These are phyloP conservation scores for Oithona nana DNA, from an alignment of 2,888 invertebrate genomes.

Conservation along the genomic window DNA sequence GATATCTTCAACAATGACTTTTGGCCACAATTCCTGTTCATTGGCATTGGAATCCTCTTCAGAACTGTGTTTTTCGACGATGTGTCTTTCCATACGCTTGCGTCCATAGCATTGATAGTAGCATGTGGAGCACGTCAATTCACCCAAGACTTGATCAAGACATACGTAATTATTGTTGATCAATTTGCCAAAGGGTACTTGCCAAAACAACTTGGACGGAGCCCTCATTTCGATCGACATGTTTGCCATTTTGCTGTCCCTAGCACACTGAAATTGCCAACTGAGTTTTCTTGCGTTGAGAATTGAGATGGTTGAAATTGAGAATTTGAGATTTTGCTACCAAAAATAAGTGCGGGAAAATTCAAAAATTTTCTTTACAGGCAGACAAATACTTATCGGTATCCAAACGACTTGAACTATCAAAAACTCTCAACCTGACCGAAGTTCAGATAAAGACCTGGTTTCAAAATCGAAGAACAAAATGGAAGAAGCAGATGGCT, in stretches of 20 bases:
- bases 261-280: too few relatives aligned
- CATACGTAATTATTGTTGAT: too few relatives aligned
- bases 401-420: constrained; percentile 79
- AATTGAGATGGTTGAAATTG: too few relatives aligned
- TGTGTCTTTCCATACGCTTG: neutral
- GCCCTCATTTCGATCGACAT: too few relatives aligned
- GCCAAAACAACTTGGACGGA: too few relatives aligned
- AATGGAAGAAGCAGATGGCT: constrained; percentile 92
- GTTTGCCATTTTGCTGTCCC: too few relatives aligned
- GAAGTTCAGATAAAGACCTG: constrained; percentile 94
- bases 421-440: constrained; percentile 64
- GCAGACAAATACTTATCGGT: constrained; percentile 89
- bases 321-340: neutral
- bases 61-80: neutral
- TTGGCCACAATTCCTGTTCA: too few relatives aligned
- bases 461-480: constrained; percentile 87
- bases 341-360: neutral
- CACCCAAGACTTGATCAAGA: neutral
- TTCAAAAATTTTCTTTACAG: constrained; percentile 27
- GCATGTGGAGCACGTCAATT: neutral
- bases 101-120: neutral
- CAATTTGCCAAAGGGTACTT: too few relatives aligned
- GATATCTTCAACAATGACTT: too few relatives aligned
- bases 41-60: too few relatives aligned
- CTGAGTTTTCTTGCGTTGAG: too few relatives aligned